These are phyloP conservation scores for Muntiacus reevesi DNA, from an alignment of 2,113 vertebrate species.

Conservation along the genomic window DNA sequence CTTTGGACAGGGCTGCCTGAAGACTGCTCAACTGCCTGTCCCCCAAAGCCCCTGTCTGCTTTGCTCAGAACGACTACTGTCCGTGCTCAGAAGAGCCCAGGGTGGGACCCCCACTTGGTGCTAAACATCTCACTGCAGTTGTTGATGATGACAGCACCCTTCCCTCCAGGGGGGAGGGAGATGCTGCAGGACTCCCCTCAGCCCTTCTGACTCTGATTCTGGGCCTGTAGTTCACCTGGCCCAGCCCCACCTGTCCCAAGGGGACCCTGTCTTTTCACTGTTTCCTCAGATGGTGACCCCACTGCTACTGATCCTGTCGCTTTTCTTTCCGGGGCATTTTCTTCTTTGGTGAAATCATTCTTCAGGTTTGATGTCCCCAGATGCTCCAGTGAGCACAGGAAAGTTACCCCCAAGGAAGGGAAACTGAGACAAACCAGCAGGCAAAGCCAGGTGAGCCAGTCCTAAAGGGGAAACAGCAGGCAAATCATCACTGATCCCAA, in stretches of 20 bases:
- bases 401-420: not conserved
- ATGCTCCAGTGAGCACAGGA: not conserved
- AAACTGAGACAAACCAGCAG: not conserved
- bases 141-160: rapidly evolving
- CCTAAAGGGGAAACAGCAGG: not conserved
- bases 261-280: rapidly evolving
- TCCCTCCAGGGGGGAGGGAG: rapidly evolving
- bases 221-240: not conserved
- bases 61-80: not conserved
- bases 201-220: not conserved
- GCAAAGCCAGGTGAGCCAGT: no score
- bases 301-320: rapidly evolving
- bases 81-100: rapidly evolving
- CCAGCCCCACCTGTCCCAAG: not conserved
- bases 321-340: not conserved
- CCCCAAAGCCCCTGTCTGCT: not conserved
- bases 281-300: no score
- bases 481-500: not conserved
- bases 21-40: not conserved
- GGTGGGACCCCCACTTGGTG: no score
- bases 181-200: not conserved
- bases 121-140: not conserved
- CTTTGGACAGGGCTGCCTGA: rapidly evolving
- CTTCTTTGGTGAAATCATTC: not conserved
- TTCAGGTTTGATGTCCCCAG: not conserved